These are phyloP conservation scores for Caenorhabditis japonica DNA, from an alignment of 2,888 invertebrate species.

Conservation along the genomic window DNA sequence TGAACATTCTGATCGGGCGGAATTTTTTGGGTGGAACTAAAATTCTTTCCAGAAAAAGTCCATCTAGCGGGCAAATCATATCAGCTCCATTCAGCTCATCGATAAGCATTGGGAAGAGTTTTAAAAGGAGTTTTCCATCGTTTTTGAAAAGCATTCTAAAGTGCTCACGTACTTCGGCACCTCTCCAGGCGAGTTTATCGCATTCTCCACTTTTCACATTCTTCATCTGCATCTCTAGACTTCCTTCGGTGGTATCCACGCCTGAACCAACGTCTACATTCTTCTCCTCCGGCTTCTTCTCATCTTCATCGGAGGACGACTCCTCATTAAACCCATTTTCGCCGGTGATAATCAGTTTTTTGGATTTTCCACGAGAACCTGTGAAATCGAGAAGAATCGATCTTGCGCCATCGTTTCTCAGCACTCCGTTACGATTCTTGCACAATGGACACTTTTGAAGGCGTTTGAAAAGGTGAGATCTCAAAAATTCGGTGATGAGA, in stretches of 20 bases:
- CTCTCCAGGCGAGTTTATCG: constrained; percentile 70
- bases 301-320: constrained; percentile 42
- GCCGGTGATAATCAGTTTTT: constrained; percentile 21
- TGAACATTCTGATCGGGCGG: constrained; percentile 83
- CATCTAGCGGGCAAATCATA: constrained; percentile 80
- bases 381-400: constrained; percentile 72
- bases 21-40: constrained; percentile 89
- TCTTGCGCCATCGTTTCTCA: constrained; percentile 71
- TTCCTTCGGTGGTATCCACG: constrained; percentile 36
- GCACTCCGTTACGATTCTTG: constrained; percentile 68
- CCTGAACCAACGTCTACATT: constrained; percentile 15
- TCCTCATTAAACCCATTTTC: constrained; percentile 43
- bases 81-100: constrained; percentile 41
- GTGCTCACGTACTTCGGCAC: constrained; percentile 79
- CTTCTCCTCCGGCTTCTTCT: constrained; percentile 45
- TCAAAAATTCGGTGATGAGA: constrained; percentile 59
- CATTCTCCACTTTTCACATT: constrained; percentile 68
- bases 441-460: constrained; percentile 71
- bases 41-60: constrained; percentile 88
- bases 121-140: constrained; percentile 81
- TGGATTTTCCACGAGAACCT: constrained; percentile 23
- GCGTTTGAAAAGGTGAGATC: constrained; percentile 67
- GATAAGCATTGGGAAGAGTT: constrained; percentile 73
- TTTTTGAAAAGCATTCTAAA: constrained; percentile 84
- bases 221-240: constrained; percentile 67